Base-by-base conservation (phyloP, 2,797 vertebrate species). In the Denticeps clupeoides region DNA sequence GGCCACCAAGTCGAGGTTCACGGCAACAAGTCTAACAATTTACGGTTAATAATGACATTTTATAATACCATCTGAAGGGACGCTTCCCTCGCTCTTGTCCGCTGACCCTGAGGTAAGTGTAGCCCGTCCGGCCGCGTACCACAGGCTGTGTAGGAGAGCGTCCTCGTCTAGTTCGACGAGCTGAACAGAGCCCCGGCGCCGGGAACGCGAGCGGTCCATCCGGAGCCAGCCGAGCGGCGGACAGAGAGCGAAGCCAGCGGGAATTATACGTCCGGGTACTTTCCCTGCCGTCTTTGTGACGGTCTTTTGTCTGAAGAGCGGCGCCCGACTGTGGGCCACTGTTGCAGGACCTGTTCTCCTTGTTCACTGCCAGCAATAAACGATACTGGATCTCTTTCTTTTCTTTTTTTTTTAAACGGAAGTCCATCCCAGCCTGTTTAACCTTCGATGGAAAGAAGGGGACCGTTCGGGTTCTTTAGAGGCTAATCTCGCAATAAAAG, bases 311-410 rank as follows among this genome's bases (percentile, higher is more conserved):
- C 10, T 21, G 49, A 58, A 45, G 35, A 38, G 16, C 41, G 13
- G 2, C 28, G 5, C 44, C 47, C 48, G 62, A 56, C 41, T 51
- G 29, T 19, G 4, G 13, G 28, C 41, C 28, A 37, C 27, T 51
- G 56, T 59, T 27, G 59, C 37, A 54, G 41, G 60, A 65, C 63
- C 59, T 59, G 63, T 65, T 65, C 50, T 43, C 53, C 59, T 59
- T 49, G 56, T 62, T 65, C 16, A 13, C 12, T 41, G 23, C 58
- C 56, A 53, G 53, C 45, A 18, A 41, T 45, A 46, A 28, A 25
- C 45, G 53, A 62, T 52, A 41, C 12, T n/a, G 26, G 56, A 38
- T 38, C 9, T 38, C 10, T 10, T 21, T 19, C 38, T 21, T 37
- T 15, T 10, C 18, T 5, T 18, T 3, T 35, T 35, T 3, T 35